phyloP scores from a whole-genome alignment of 2,888 invertebrate genomes.

The Clivina fossor region DNA sequence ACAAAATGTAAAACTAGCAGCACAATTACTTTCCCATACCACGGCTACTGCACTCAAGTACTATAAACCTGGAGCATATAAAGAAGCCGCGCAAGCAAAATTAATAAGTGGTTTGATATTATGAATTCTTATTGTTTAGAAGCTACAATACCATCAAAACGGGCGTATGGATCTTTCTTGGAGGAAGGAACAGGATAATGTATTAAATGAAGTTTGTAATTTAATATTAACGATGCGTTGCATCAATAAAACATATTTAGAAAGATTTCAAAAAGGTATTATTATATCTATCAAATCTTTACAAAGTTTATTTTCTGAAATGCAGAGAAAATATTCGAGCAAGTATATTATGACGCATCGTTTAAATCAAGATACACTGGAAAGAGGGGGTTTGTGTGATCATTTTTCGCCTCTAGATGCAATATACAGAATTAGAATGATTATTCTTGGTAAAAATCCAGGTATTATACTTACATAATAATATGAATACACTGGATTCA shows the following conservation, averaged over 20 bases:
- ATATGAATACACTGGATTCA: background rate
- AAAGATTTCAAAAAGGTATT: slow-evolving; percentile 12
- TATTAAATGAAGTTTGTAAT: background rate
- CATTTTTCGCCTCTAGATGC: slow-evolving; percentile 40
- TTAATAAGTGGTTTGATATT: slow-evolving; percentile 19
- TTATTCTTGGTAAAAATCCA: slow-evolving; percentile 38
- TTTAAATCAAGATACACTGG: slow-evolving; percentile 34
- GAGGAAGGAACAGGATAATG: slow-evolving; percentile 5
- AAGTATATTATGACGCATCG: slow-evolving; percentile 20
- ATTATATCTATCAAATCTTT: slow-evolving; percentile 26
- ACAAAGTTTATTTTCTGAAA: slow-evolving; percentile 9
- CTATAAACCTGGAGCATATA: slow-evolving; percentile 7
- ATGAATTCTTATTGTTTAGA: background rate
- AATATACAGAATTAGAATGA: slow-evolving; percentile 37
- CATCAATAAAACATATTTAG: background rate
- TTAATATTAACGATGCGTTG: slow-evolving; percentile 3
- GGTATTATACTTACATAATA: slow-evolving; percentile 15
- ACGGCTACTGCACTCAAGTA: slow-evolving; percentile 6
- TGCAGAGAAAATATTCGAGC: slow-evolving; percentile 12
- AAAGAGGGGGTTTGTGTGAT: slow-evolving; percentile 39
- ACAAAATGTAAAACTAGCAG: slow-evolving; percentile 39
- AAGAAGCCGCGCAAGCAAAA: too few relatives aligned
- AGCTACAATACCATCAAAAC: background rate
- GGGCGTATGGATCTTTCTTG: slow-evolving; percentile 2
- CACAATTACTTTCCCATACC: slow-evolving; percentile 38